phyloP scores from a whole-genome alignment of 2,888 invertebrate species.

The Chrysopilus asiliformis region DNA sequence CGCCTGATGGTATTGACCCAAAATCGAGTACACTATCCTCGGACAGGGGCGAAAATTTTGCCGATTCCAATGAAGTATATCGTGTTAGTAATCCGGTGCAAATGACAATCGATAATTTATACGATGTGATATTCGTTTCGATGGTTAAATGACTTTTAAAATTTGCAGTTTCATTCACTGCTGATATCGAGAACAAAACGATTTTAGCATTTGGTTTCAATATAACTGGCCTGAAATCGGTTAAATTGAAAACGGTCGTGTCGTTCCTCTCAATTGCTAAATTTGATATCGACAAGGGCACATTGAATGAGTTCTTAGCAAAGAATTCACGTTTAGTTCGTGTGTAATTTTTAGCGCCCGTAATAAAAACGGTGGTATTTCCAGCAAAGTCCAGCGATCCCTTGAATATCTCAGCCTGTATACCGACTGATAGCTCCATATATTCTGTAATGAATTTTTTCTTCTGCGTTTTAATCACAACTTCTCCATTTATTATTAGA shows the following conservation, averaged over 20 bases:
- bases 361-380: constrained; percentile 28
- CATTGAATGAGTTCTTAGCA: constrained; percentile 58
- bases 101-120: constrained; percentile 37
- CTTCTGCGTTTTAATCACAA: constrained; percentile 19
- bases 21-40: constrained; percentile 28
- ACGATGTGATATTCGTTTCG: constrained; percentile 39
- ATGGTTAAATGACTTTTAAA: constrained; percentile 28
- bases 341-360: constrained; percentile 22
- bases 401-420: constrained; percentile 31
- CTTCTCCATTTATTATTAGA: constrained; percentile 22
- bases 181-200: constrained; percentile 23
- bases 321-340: constrained; percentile 41
- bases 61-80: constrained; percentile 22
- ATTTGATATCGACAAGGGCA: constrained; percentile 59
- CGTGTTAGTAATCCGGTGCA: constrained; percentile 37
- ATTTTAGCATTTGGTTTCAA: constrained; percentile 25
- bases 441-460: constrained; percentile 6
- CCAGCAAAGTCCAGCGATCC: constrained; percentile 25
- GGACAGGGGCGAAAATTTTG: constrained; percentile 17
- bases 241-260: constrained; percentile 46
- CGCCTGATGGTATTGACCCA: constrained; percentile 30
- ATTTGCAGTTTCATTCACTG: constrained; percentile 23
- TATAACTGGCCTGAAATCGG: constrained; percentile 17
- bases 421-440: constrained; percentile 17
- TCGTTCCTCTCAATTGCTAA: constrained; percentile 49